A percentile compares a stretch with the other conserved stretches of the same genome.
Evolutionary conservation across 2,113 vertebrate genomes (phyloP).

Genomic region (Phoenicopterus ruber): DNA sequence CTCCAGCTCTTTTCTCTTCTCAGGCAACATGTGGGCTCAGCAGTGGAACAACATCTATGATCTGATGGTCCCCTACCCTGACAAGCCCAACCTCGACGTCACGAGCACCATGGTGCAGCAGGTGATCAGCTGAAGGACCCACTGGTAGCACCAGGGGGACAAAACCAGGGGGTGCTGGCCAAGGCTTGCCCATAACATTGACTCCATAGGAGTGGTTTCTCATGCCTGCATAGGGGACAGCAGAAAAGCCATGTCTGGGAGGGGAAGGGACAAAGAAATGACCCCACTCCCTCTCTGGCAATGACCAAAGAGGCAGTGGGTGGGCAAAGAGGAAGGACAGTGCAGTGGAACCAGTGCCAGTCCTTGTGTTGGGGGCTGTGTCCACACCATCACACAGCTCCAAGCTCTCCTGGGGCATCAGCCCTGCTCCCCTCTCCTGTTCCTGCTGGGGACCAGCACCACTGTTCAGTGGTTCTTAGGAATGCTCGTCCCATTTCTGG

Average conservation of each 20-base stretch:
- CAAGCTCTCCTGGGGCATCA: not conserved
- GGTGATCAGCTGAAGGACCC: constrained; percentile 65
- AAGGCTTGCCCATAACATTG: not conserved
- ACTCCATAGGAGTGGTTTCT: not conserved
- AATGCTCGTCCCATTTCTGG: not conserved
- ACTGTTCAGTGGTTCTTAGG: not conserved
- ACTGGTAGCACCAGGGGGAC: not conserved
- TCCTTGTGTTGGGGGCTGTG: fast-evolving
- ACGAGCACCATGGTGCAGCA: constrained; percentile 80
- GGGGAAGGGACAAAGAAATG: not conserved
- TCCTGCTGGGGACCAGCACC: not conserved
- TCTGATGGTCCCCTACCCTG: constrained; percentile 89
- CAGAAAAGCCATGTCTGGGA: not conserved
- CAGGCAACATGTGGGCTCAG: constrained; percentile 98
- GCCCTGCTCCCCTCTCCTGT: not conserved
- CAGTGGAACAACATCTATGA: constrained; percentile 94
- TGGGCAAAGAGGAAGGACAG: not conserved
- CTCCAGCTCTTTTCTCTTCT: not conserved
- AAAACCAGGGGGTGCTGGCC: not conserved
- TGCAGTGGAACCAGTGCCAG: not conserved
- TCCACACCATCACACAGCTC: not conserved
- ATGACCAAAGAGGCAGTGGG: not conserved
- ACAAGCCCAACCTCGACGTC: constrained; percentile 89
- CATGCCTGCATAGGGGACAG: not conserved
- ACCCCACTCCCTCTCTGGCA: not conserved